Evolutionary conservation across 2,888 invertebrate species (phyloP), one percentile per base, ranked within the genome.

Genomic region (Acleris cristana): DNA sequence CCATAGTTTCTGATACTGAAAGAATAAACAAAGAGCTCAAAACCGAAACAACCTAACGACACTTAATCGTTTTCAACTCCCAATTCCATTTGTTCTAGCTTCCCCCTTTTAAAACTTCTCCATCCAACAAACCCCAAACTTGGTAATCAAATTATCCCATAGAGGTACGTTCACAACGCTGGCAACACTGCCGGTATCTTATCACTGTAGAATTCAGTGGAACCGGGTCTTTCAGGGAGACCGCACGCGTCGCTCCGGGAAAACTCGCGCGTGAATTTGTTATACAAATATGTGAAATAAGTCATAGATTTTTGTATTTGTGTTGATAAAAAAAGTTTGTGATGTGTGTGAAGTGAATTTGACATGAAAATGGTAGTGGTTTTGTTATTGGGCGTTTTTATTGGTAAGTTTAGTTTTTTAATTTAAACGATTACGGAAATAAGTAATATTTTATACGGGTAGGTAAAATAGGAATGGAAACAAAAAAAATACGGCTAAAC

Each of bases 361-460:
- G 62, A 62, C 66, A 64, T 76, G 70, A 79, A 76, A 77, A 86
- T 83, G 80, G 80, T 84, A 76, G 78, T 83, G 77, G 72, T 85
- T 64, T 69, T 85, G 73, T 74, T 86, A 59, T 73, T 85, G 64
- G 77, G 82, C 72, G 75, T 85, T 75, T 78, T 84, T 68, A 73
- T 86, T 73, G 86, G 85, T 86, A 70, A 86, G 85, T 83, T 72
- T 18, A n/a, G n/a, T 6, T 48, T 48, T 53, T 48, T n/a, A 23
- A 40, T 40, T 14, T 40, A 40, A 40, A 30, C 2, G 10, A 10
- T 8, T 30, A 3, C 0, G 8, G 10, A 7, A 26, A 26, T 26
- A 7, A 7, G 10, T 2, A 8, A 26, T 26, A 30, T 2, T 30
- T 30, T 30, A 8, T 2, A 8, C 10, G 10, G 2, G 30, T 2